A percentile compares a stretch with the other conserved stretches of the same genome.
Conservation (phyloP, 2,888 invertebrate genomes). For the Cryptus armator region DNA sequence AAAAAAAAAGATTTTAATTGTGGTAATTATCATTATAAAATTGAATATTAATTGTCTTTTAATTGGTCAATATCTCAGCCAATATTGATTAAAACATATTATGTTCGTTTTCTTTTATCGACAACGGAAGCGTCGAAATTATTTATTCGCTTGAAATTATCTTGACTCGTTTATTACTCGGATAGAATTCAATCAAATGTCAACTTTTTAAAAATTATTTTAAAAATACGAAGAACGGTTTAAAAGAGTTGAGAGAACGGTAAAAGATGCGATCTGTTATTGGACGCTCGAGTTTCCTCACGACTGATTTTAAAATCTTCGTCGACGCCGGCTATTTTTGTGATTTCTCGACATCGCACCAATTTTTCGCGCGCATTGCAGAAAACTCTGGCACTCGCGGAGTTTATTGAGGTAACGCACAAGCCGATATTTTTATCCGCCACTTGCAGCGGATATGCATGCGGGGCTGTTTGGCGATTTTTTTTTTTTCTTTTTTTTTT, state of each 20-base stretch:
- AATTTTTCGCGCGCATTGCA: constrained; percentile 47
- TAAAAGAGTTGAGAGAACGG: constrained; percentile 4
- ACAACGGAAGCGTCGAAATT: neutral
- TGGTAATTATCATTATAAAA: neutral
- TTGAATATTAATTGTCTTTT: neutral
- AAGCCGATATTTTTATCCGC: constrained; percentile 49
- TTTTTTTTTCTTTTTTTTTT: constrained; percentile 29
- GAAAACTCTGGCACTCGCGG: constrained; percentile 9
- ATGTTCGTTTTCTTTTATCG: too few relatives aligned
- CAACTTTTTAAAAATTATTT: too few relatives aligned
- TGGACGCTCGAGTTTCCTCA: constrained; percentile 29
- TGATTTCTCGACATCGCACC: constrained; percentile 39
- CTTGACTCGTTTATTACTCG: too few relatives aligned
- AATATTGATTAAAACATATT: neutral
- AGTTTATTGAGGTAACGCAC: constrained; percentile 55
- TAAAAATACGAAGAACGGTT: neutral
- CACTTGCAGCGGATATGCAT: constrained; percentile 4
- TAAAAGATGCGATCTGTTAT: neutral
- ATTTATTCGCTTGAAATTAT: too few relatives aligned
- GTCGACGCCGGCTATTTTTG: constrained; percentile 44
- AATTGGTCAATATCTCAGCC: neutral
- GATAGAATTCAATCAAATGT: too few relatives aligned
- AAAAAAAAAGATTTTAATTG: neutral
- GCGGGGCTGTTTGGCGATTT: neutral
- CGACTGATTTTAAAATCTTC: constrained; percentile 9